These are phyloP conservation scores for Hypomesus transpacificus DNA, from an alignment of 2,113 vertebrate species.

Conservation along the genomic window DNA sequence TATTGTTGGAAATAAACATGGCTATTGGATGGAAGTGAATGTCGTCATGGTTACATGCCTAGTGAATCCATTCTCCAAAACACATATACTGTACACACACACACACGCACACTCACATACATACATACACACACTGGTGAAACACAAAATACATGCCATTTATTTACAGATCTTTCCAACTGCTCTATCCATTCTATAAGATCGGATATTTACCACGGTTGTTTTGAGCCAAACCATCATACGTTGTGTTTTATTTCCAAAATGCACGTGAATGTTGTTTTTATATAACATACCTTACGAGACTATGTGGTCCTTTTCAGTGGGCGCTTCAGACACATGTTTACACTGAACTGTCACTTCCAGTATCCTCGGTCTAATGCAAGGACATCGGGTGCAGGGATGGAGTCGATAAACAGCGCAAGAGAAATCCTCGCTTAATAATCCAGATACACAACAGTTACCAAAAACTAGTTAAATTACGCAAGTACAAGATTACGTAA, in stretches of 20 bases:
- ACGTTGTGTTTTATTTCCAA: too few species aligned
- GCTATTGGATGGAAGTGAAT: constrained; percentile 12
- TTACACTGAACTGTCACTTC: constrained; percentile 14
- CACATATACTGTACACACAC: background rate
- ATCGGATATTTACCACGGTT: too few species aligned
- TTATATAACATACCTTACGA: too few species aligned
- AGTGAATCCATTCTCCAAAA: background rate
- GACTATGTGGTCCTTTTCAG: too few species aligned
- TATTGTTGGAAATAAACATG: constrained; percentile 17
- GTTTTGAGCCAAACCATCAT: too few species aligned
- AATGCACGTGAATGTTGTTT: too few species aligned
- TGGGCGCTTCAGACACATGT: constrained; percentile 29
- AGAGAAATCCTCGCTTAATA: constrained; percentile 36
- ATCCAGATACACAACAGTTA: constrained; percentile 33
- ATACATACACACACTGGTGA: constrained; percentile 1
- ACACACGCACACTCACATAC: background rate
- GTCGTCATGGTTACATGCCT: constrained; percentile 17
- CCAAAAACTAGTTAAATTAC: constrained; percentile 49
- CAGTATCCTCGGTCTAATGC: constrained; percentile 28
- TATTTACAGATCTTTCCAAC: too few species aligned
- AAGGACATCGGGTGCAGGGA: constrained; percentile 39
- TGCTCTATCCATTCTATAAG: too few species aligned
- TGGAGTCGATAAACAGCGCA: constrained; percentile 25
- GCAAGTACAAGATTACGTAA: constrained; percentile 47
- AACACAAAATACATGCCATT: background rate